Evolutionary conservation across 2,888 invertebrate species (phyloP).

Genomic region (Crepidodera aurea): DNA sequence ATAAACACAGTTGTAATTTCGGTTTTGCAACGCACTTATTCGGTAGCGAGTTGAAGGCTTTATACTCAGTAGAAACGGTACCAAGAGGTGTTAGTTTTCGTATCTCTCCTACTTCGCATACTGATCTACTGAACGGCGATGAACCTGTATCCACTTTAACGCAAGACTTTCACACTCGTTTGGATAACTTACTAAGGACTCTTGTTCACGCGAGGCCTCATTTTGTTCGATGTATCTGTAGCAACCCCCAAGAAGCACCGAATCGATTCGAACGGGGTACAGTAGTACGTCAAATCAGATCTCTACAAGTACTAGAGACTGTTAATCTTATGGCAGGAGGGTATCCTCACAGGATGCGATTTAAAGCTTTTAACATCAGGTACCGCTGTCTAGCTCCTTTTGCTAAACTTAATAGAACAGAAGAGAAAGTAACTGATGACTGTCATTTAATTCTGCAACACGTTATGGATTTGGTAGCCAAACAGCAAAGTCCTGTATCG

Average conservation of each 20-base stretch:
- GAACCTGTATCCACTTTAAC: slow-evolving; percentile 89
- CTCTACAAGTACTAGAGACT: slow-evolving; percentile 88
- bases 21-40: slow-evolving; percentile 98
- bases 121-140: slow-evolving; percentile 82
- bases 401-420: slow-evolving; percentile 69
- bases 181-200: slow-evolving; percentile 90
- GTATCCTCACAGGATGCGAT: slow-evolving; percentile 93
- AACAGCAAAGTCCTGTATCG: slow-evolving; percentile 69
- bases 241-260: slow-evolving; percentile 83
- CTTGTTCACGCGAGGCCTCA: slow-evolving; percentile 93
- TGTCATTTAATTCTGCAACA: slow-evolving; percentile 78
- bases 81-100: slow-evolving; percentile 84
- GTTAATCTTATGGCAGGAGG: slow-evolving; percentile 95
- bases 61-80: slow-evolving; percentile 77
- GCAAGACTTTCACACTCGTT: slow-evolving; percentile 93
- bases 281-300: slow-evolving; percentile 88
- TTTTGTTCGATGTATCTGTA: slow-evolving; percentile 91
- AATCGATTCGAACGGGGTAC: slow-evolving; percentile 84
- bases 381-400: slow-evolving; percentile 88
- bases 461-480: slow-evolving; percentile 68
- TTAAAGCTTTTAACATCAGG: slow-evolving; percentile 88
- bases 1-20: slow-evolving; percentile 91
- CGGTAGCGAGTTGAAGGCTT: slow-evolving; percentile 87
- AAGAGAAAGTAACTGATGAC: slow-evolving; percentile 77
- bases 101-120: slow-evolving; percentile 89